A percentile compares a stretch with the other conserved stretches of the same genome.
phyloP scores from a whole-genome alignment of 2,888 invertebrate genomes.

The Chrysolina haemoptera region DNA sequence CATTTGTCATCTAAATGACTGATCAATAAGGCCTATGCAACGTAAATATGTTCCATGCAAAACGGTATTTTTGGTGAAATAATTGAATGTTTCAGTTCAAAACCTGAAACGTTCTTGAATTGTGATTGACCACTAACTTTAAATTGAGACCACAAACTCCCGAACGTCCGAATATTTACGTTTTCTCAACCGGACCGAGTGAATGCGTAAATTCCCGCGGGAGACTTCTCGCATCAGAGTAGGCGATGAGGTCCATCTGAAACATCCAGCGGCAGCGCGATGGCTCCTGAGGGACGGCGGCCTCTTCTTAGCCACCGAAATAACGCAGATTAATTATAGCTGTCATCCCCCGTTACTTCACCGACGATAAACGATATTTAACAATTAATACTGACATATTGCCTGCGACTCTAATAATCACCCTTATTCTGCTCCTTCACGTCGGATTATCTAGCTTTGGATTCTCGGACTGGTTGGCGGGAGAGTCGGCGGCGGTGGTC shows the following conservation, averaged over 20 bases:
- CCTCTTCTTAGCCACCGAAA: conserved; percentile 67
- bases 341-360: conserved; percentile 69
- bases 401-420: conserved; percentile 61
- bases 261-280: conserved; percentile 45
- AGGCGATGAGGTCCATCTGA: conserved; percentile 56
- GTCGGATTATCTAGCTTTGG: conserved; percentile 43
- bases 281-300: conserved; percentile 66
- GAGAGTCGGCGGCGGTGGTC: conserved; percentile 4
- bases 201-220: conserved; percentile 29
- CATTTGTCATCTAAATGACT: too few species aligned
- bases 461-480: conserved; percentile 1
- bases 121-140: neutral
- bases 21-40: too few species aligned
- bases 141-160: neutral
- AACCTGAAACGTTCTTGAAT: too few species aligned
- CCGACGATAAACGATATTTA: conserved; percentile 70
- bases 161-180: neutral
- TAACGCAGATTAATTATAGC: conserved; percentile 71
- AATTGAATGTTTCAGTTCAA: neutral
- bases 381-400: conserved; percentile 70
- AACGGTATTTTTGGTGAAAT: neutral
- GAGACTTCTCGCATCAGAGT: conserved; percentile 29
- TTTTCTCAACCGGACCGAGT: neutral
- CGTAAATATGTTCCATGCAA: too few species aligned
- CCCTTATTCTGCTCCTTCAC: conserved; percentile 55